Evolutionary conservation across 2,113 vertebrate species (phyloP), one percentile per base, ranked within the genome.

Genomic region (Pterocles burchelli): DNA sequence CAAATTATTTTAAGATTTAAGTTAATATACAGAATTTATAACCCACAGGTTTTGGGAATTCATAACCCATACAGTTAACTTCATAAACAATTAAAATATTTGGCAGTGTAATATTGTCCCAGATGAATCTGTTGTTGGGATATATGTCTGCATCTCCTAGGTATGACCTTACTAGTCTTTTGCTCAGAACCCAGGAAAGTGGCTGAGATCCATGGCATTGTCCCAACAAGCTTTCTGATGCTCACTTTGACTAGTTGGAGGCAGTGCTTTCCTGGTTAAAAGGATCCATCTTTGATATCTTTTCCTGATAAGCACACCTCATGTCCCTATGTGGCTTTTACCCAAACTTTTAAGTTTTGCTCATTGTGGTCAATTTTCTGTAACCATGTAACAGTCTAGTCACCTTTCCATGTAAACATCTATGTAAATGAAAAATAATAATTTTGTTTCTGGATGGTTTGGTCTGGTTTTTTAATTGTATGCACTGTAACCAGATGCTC

Each of bases 401-500:
- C 51, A 54, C 45, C 19, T 83, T 85, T 89, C 45, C 24, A 10
- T 86, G 48, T 89, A 71, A 90, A 63, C 6, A 48, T 72, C 8
- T 80, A 1, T 90, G 72, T 93, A 76, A 93, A 74, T 85, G 76
- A 93, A 85, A 91, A 14, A 7, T 24, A 46, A 4, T n/a, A 2
- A 28, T 79, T 87, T 83, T 80, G n/a, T 85, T 92, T 81, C 38
- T 45, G 57, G 10, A 49, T 77, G 34, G 8, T 85, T 88, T 71
- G 29, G 7, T 74, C 43, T 73, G 1, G 33, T 29, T 54, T 82
- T 72, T 67, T 7, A 21, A 11, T 61, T 85, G 17, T 68, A 18
- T 86, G 18, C 31, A 20, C 46, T 94, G 29, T 85, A 88, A 73
- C 7, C 6, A 59, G 46, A 55, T 85, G 31, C 62, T 83, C 19